Evolutionary conservation across 2,888 invertebrate species (phyloP).

Genomic region (Heliconius hortense): DNA sequence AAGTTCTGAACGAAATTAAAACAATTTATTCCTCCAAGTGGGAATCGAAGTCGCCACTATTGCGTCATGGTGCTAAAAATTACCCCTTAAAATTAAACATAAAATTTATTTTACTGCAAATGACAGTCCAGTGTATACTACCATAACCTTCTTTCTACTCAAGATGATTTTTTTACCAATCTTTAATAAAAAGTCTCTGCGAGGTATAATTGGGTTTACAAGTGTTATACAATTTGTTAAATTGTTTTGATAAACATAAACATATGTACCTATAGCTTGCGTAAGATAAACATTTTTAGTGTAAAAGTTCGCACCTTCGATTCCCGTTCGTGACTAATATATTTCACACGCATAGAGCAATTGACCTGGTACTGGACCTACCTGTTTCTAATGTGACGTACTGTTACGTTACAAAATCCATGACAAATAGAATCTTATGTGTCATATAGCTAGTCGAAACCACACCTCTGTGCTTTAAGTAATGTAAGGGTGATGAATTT

Average conservation of each 20-base stretch:
- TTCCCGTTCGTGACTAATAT: constrained; percentile 19
- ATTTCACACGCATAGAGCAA: constrained; percentile 1
- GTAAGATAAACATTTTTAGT: background rate
- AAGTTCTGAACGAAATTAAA: too few species aligned
- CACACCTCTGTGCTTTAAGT: constrained; percentile 2
- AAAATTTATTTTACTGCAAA: background rate
- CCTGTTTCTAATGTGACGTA: background rate
- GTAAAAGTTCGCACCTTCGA: constrained; percentile 22
- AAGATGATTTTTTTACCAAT: background rate
- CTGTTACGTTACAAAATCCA: constrained; percentile 22
- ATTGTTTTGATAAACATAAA: background rate
- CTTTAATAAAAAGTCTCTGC: background rate
- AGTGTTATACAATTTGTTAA: background rate
- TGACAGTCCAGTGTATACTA: background rate
- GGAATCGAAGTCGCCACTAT: too few species aligned
- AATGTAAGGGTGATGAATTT: background rate
- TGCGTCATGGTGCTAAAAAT: too few species aligned
- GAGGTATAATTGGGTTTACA: background rate
- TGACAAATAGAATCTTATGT: constrained; percentile 25
- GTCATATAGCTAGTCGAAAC: constrained; percentile 19
- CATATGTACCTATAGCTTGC: background rate
- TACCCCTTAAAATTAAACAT: too few species aligned
- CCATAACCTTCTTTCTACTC: background rate
- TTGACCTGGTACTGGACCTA: constrained; percentile 8
- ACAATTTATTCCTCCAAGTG: too few species aligned